phyloP scores from a whole-genome alignment of 1,140 invertebrate genomes.

The Thaumatotibia leucotreta region DNA sequence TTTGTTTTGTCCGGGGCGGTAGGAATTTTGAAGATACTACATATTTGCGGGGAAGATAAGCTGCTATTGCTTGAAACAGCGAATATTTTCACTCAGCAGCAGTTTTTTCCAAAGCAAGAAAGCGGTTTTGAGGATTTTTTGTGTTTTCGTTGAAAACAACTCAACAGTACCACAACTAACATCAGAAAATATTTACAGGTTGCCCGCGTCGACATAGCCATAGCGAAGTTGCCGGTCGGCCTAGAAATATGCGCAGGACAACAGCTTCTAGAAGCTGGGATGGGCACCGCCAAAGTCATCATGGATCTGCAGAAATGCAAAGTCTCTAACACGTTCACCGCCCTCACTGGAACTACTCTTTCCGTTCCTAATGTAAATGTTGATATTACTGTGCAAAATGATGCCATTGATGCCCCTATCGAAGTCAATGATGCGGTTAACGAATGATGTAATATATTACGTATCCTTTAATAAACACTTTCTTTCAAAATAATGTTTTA shows the following conservation, averaged over 20 bases:
- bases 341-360: constrained; percentile 26
- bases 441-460: neutral
- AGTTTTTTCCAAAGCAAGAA: too few species aligned
- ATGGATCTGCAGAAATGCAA: constrained; percentile 56
- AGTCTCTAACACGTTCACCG: constrained; percentile 33
- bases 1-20: neutral
- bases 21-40: too few species aligned
- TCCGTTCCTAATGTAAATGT: neutral
- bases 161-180: too few species aligned
- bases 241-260: constrained; percentile 55
- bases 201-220: constrained; percentile 44
- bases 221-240: constrained; percentile 49
- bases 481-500: neutral
- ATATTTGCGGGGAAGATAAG: too few species aligned
- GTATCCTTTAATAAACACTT: neutral
- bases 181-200: constrained; percentile 35
- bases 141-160: too few species aligned
- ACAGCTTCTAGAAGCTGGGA: constrained; percentile 43
- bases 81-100: neutral
- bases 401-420: neutral
- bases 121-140: too few species aligned
- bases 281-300: constrained; percentile 42
- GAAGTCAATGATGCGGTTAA: neutral
- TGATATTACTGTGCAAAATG: neutral
- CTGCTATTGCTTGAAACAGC: too few species aligned